Conservation (phyloP, 2,888 invertebrate genomes). For the Sepioteuthis lessoniana region DNA sequence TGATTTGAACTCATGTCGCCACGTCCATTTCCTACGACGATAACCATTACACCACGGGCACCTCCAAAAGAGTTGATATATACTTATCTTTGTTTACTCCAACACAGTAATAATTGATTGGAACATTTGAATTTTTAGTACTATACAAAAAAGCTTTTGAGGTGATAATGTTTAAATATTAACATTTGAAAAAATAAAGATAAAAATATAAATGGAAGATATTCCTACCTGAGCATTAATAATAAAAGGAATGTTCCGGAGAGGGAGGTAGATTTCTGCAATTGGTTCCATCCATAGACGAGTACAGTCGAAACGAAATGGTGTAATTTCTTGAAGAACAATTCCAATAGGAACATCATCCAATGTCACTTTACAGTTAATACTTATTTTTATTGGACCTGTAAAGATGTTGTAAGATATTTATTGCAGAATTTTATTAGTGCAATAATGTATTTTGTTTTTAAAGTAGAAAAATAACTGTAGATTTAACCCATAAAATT, state of each 20-base stretch:
- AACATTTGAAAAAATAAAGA: background rate
- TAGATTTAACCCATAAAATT: background rate
- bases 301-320: conserved; percentile 67
- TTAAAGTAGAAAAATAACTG: background rate
- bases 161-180: background rate
- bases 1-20: no score
- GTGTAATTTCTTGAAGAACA: conserved; percentile 65
- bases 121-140: no score
- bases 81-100: no score
- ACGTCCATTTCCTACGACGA: no score
- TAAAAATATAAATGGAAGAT: no score
- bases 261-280: conserved; percentile 62
- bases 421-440: background rate
- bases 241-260: conserved; percentile 58
- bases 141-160: background rate
- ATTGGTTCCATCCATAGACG: conserved; percentile 68
- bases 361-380: conserved; percentile 67
- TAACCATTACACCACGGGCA: no score
- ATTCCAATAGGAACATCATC: conserved; percentile 72
- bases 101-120: no score
- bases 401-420: conserved; percentile 35
- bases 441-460: no score
- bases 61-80: no score
- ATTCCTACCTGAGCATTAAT: conserved; percentile 61
- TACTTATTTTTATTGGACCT: conserved; percentile 65